phyloP scores from a whole-genome alignment of 2,888 invertebrate genomes.

The Lithophane leautieri region DNA sequence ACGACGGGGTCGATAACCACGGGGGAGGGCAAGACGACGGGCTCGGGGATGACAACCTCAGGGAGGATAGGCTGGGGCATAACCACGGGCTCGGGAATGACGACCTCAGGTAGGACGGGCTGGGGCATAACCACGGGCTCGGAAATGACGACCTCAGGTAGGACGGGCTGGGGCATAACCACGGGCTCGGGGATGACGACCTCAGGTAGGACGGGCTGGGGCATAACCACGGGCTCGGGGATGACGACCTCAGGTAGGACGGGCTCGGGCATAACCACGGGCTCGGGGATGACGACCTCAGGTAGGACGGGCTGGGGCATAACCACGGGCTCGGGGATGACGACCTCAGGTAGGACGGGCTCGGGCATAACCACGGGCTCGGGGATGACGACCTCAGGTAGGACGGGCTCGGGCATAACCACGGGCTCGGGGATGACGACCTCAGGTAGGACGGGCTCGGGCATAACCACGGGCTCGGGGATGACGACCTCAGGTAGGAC shows the following conservation, averaged over 20 bases:
- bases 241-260: slow-evolving; percentile 39
- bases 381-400: too few relatives aligned
- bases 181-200: slow-evolving; percentile 48
- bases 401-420: too few relatives aligned
- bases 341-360: too few relatives aligned
- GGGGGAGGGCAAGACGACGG: slow-evolving; percentile 50
- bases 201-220: slow-evolving; percentile 35
- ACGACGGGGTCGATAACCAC: slow-evolving; percentile 15
- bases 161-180: slow-evolving; percentile 32
- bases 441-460: too few relatives aligned
- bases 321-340: slow-evolving; percentile 45
- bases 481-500: too few relatives aligned
- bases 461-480: too few relatives aligned
- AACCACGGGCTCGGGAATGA: slow-evolving; percentile 46
- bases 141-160: slow-evolving; percentile 21
- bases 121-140: slow-evolving; percentile 41
- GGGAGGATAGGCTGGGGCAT: slow-evolving; percentile 37
- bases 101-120: slow-evolving; percentile 33
- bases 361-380: too few relatives aligned
- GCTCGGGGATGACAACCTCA: slow-evolving; percentile 11
- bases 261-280: slow-evolving; percentile 51
- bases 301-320: slow-evolving; percentile 48
- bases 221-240: slow-evolving; percentile 45
- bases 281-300: slow-evolving; percentile 48
- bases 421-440: too few relatives aligned